Base-by-base conservation (phyloP, 2,797 vertebrate species). In the Cyclura pinguis region DNA sequence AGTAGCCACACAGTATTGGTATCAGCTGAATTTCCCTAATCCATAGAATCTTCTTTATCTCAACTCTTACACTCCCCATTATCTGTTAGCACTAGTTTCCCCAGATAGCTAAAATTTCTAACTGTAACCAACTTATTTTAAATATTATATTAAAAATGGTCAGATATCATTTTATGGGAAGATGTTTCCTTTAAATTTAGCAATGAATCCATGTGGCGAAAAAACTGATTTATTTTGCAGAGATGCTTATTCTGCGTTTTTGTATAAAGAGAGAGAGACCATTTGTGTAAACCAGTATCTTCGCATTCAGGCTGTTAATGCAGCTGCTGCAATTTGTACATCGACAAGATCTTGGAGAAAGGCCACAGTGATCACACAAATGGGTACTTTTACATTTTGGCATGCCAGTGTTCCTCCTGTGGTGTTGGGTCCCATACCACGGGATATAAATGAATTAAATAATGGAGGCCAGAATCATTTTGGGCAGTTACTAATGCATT, bases 1-100 rank as follows among this genome's bases (percentile, higher is more conserved):
- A 96, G 95, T 94, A 89, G 93, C 93, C 90, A 92, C 86, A 94
- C 73, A 94, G 93, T 96, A 96, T 96, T 96, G 83, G 91, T 94
- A 94, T 96, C 96, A 94, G 95, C 94, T 94, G 95, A 95, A 50
- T n/a, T 88, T 42, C 1, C 8, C 67, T 78, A 35, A 76, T 83
- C 78, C 85, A 90, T n/a, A 55, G 59, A 55, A 55, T 57, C 92
- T 88, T 1, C 1, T 92, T 94, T 93, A 94, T 93, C 88, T 88
- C 52, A 47, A 91, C 47, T 38, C 62, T 94, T 35, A 3, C 80
- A 7, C 84, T 88, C n/a, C 62, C 52, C 52, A 0, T 6, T 32
- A 57, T 47, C 59, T 16, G n/a, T 14, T 62, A 62, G 35, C 38
- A 0, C 69, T 77, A 3, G 29, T 85, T 78, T 80, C 92, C 77